Evolutionary conservation across 1,140 invertebrate species (phyloP), one percentile per base, ranked within the genome.

Genomic region (Odontomachus brunneus): DNA sequence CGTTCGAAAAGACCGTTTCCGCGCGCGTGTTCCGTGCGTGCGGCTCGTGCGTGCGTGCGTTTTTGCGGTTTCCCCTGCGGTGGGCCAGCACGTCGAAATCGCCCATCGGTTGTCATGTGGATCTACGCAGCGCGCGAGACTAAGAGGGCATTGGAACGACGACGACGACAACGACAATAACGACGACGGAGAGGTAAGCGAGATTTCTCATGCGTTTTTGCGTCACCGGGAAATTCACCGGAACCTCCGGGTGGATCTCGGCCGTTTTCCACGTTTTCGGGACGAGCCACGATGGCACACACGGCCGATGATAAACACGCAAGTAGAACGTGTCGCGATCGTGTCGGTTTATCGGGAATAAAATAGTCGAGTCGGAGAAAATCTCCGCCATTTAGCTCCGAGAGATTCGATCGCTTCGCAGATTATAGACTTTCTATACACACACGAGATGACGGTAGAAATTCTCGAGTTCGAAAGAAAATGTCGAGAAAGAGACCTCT

Each of bases 281-380:
- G 9, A 33, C 5, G 29, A 33, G 29, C 29, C 49, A 14, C 48
- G 22, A 17, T 14, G 72, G n/a, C 49, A 24, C 55, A 19, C 24
- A 15, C 29, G 0, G 38, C 69, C 14, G 22, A 59, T 48, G 33
- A 86, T 84, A 73, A 75, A 87, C 80, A 44, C 9, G 53, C 67
- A 86, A 87, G 69, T 86, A 55, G 73, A 73, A 59, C 60, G 63
- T 48, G 67, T 87, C 63, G n/a, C n/a, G 85, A 86, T 87, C 38
- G 3, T 84, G 44, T 19, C 22, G 17, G 17, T n/a, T 9, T 69
- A 72, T 74, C 49, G 26, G 33, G 17, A 12, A 26, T 7, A 15
- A 66, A 53, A 67, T 60, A 55, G 69, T 72, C 17, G 44, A 44
- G 22, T 72, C 38, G 11, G 15, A 14, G 63, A 60, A 44, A 44